Conservation (phyloP, 2,113 vertebrate species). For the Mandrillus leucophaeus region DNA sequence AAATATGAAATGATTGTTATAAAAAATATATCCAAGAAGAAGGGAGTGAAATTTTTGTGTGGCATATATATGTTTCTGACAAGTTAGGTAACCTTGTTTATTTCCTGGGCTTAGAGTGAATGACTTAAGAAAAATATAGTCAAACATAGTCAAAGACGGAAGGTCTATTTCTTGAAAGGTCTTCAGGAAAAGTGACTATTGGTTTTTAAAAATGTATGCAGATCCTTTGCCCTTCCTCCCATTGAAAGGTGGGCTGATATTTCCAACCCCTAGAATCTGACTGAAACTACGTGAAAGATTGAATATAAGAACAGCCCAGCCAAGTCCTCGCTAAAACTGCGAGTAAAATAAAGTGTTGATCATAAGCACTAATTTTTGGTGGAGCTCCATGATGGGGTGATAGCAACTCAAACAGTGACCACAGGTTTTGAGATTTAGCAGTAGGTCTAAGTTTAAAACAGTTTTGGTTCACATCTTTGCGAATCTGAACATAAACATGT, state of each 20-base stretch:
- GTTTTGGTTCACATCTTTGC: background rate
- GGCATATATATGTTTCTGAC: background rate
- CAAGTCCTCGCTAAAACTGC: background rate
- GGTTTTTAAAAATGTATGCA: fast-evolving
- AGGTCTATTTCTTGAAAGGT: background rate
- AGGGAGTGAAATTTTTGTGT: background rate
- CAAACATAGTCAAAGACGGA: background rate
- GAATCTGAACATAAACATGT: background rate
- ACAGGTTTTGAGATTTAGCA: background rate
- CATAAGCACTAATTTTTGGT: background rate
- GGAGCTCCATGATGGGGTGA: background rate
- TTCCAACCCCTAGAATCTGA: background rate
- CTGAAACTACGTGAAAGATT: fast-evolving
- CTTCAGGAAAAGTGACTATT: background rate
- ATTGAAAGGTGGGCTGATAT: fast-evolving
- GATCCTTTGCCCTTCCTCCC: background rate
- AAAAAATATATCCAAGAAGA: background rate
- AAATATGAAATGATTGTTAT: background rate
- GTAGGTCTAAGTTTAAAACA: background rate
- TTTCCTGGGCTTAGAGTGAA: background rate
- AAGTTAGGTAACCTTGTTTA: background rate
- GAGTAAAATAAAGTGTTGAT: background rate
- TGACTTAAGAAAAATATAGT: background rate
- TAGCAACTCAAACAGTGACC: background rate
- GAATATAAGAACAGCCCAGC: fast-evolving